These are phyloP conservation scores for Bucco capensis DNA, from an alignment of 2,113 vertebrate species.

Conservation along the genomic window DNA sequence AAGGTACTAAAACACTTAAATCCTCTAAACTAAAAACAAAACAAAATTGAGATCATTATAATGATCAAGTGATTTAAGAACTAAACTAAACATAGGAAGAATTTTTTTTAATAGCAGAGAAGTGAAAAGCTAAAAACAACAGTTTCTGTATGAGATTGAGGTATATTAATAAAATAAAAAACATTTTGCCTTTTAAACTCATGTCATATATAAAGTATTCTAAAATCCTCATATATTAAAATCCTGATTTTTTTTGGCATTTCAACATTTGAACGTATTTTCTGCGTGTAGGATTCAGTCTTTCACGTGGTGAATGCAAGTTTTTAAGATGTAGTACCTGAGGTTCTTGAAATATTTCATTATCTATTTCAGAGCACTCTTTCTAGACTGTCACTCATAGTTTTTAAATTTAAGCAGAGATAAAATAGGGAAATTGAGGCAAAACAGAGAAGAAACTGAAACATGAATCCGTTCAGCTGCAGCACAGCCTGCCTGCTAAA, in stretches of 20 bases:
- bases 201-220: neutral
- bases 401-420: neutral
- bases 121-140: neutral
- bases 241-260: neutral
- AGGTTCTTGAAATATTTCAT: conserved; percentile 14
- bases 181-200: neutral
- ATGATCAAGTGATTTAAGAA: neutral
- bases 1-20: neutral
- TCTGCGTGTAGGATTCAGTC: neutral
- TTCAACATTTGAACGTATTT: neutral
- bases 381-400: neutral
- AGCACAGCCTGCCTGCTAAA: neutral
- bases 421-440: conserved; percentile 10
- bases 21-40: neutral
- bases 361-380: neutral
- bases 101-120: neutral
- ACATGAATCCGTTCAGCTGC: conserved; percentile 38
- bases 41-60: neutral
- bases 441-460: conserved; percentile 52
- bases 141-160: neutral
- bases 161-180: neutral
- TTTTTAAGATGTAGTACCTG: neutral
- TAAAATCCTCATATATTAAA: neutral
- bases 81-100: neutral
- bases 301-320: neutral